Conservation (phyloP, 2,797 vertebrate genomes). For the Siniperca scherzeri region DNA sequence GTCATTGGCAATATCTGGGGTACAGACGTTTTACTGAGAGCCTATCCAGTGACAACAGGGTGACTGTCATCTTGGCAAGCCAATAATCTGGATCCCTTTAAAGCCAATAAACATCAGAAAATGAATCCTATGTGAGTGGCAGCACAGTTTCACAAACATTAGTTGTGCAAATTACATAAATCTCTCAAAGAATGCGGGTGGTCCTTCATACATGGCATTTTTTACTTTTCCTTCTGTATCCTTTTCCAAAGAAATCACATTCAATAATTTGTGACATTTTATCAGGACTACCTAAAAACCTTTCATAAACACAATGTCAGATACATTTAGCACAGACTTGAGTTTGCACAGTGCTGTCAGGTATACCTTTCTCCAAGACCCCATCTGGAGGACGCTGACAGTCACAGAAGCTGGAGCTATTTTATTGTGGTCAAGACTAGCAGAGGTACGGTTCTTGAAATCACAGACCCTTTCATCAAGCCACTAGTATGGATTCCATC, state of each 20-base stretch:
- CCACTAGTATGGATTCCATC: conserved; percentile 57
- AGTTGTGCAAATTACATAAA: conserved; percentile 41
- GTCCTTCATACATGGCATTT: conserved; percentile 26
- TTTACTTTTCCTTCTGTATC: conserved; percentile 14
- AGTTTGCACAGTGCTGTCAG: conserved; percentile 6
- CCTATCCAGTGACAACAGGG: conserved; percentile 25
- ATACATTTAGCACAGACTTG: conserved; percentile 22
- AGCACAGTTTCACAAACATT: conserved; percentile 38
- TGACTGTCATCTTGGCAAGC: conserved; percentile 39
- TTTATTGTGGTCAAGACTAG: conserved; percentile 33
- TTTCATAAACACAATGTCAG: conserved; percentile 49
- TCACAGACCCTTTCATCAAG: conserved; percentile 39
- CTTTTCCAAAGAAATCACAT: conserved; percentile 17
- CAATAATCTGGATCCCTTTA: conserved; percentile 41
- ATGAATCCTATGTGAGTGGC: conserved; percentile 30
- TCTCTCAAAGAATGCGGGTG: conserved; percentile 34
- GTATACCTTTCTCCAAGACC: conserved; percentile 23
- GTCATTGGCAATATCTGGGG: conserved; percentile 49
- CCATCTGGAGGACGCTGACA: conserved; percentile 27
- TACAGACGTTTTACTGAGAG: conserved; percentile 16
- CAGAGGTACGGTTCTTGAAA: conserved; percentile 31
- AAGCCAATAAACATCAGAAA: conserved; percentile 43
- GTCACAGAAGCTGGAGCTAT: conserved; percentile 16
- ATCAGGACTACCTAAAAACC: conserved; percentile 33
- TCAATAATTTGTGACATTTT: conserved; percentile 34